A percentile compares a stretch with the other conserved stretches of the same genome.
phyloP scores from a whole-genome alignment of 2,113 vertebrate genomes.

The Sinocyclocheilus grahami region DNA sequence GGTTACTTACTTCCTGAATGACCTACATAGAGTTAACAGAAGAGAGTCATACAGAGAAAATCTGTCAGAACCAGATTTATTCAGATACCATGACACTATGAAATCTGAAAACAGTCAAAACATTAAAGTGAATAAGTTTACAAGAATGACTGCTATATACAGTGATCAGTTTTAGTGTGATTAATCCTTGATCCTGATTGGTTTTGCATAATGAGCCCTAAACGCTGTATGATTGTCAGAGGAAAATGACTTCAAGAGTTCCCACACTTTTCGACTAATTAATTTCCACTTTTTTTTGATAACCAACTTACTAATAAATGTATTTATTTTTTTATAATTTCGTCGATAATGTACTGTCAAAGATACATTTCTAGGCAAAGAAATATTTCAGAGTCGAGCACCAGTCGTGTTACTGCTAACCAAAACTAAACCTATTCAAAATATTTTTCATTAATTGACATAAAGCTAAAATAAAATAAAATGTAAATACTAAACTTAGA shows the following conservation, averaged over 20 bases:
- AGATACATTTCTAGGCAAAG: too few relatives aligned
- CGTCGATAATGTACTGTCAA: too few relatives aligned
- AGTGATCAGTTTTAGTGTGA: background rate
- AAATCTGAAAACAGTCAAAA: background rate
- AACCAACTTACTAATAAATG: too few relatives aligned
- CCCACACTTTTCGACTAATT: background rate
- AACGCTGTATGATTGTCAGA: background rate
- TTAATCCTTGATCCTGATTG: background rate
- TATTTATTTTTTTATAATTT: background rate
- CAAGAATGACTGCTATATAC: too few relatives aligned
- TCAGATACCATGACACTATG: background rate
- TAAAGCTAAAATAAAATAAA: too few relatives aligned
- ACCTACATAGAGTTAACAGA: slow-evolving; percentile 73
- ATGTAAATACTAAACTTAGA: too few relatives aligned
- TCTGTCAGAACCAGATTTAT: background rate
- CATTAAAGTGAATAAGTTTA: too few relatives aligned
- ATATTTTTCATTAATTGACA: too few relatives aligned
- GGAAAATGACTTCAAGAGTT: background rate
- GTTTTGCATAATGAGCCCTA: background rate
- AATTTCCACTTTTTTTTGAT: background rate
- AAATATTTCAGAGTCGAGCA: too few relatives aligned
- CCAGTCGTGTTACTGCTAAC: too few relatives aligned
- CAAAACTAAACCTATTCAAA: too few relatives aligned
- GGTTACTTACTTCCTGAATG: slow-evolving; percentile 85
- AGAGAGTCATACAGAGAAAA: background rate